phyloP scores from a whole-genome alignment of 1,140 invertebrate species.

The Ooceraea biroi region DNA sequence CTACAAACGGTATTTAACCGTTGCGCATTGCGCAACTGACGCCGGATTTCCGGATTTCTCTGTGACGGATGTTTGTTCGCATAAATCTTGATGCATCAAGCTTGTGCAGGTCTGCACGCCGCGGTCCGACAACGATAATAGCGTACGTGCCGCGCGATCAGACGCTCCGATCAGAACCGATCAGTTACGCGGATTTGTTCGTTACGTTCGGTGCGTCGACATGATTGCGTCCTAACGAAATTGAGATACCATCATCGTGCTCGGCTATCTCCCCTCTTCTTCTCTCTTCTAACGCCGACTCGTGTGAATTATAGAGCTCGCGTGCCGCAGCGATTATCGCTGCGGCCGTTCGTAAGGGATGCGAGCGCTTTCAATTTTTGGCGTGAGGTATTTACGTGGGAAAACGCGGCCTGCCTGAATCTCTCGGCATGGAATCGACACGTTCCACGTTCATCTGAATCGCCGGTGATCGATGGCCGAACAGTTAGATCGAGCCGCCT shows the following conservation, averaged over 20 bases:
- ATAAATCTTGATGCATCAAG: conserved; percentile 62
- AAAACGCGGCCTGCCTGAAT: conserved; percentile 67
- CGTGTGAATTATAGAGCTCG: conserved; percentile 76
- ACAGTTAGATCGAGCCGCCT: background rate
- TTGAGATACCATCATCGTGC: conserved; percentile 70
- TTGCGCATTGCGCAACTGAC: background rate
- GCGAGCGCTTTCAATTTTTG: conserved; percentile 56
- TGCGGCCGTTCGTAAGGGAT: conserved; percentile 30
- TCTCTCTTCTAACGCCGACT: too few species aligned
- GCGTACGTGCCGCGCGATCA: conserved; percentile 63
- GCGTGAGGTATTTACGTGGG: conserved; percentile 77
- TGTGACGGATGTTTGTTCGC: conserved; percentile 12
- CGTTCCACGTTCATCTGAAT: conserved; percentile 21
- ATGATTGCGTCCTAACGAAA: conserved; percentile 71
- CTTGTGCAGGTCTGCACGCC: too few species aligned
- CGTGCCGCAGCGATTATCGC: conserved; percentile 69
- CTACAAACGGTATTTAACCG: background rate
- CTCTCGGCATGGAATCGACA: conserved; percentile 19
- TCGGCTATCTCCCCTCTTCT: conserved; percentile 4
- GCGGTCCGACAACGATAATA: conserved; percentile 63
- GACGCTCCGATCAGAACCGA: conserved; percentile 50
- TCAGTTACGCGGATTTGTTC: conserved; percentile 69
- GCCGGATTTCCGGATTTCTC: conserved; percentile 41
- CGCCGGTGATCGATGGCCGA: conserved; percentile 56
- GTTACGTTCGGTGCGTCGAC: conserved; percentile 62